Base-by-base conservation (phyloP, 2,113 vertebrate genomes). In the Conger conger region DNA sequence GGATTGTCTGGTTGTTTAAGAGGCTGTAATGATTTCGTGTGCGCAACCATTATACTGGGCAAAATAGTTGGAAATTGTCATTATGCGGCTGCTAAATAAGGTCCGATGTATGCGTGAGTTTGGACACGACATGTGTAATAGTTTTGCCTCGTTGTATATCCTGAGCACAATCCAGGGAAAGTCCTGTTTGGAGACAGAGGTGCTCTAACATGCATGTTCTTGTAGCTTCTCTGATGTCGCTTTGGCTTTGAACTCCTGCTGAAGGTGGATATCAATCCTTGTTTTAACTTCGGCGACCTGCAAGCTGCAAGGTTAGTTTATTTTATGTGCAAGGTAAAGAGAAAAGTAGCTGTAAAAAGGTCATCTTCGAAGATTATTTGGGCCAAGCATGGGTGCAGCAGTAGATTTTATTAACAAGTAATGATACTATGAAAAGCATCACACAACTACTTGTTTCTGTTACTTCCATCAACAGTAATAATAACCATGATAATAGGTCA, bases 251-350 rank as follows among this genome's bases (percentile, higher is more conserved):
- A 73, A 73, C 68, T 73, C 68, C 9, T 13, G n/a, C 68, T 30
- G 68, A 33, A 73, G 68, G 68, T 73, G 68, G n/a, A 73, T 73
- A 73, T 73, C 68, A 73, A 73, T 73, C 68, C n/a, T 68, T 68
- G 4, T 57, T 57, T 57, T 0, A 17, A 73, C n/a, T 7, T 73
- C 68, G 1, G n/a, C n/a, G 68, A 73, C 20, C 68, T 73, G 68
- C 68, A 27, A 73, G 68, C n/a, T 73, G 11, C 68, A 13, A 27
- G 23, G n/a, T 33, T 33, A 8, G 5, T n/a, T 73, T 73, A 4
- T 73, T 73, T 73, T 33, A 73, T 73, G 68, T 33, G 3, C 13
- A 33, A 33, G n/a, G 27, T 33, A 73, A 7, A 73, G 68, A 73
- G 68, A 11, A 73, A 73, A 73, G 68, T 73, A 2, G 68, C 3